These are phyloP conservation scores for Montipora capitata DNA, from an alignment of 92 coral and sea anemone species.

Conservation along the genomic window DNA sequence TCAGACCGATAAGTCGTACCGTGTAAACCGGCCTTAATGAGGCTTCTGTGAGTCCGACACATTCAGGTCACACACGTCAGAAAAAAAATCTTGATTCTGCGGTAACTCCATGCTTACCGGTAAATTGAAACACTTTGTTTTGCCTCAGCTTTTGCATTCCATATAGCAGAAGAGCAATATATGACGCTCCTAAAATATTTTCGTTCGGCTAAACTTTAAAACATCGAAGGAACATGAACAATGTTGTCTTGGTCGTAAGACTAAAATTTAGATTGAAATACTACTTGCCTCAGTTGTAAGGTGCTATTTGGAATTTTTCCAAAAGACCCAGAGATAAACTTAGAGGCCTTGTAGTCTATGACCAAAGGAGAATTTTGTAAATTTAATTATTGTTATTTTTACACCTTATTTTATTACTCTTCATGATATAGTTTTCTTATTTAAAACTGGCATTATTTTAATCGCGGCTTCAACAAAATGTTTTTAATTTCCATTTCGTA, in stretches of 20 bases:
- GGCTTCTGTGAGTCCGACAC: no score
- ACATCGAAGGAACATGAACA: background rate
- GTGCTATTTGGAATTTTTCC: slow-evolving; percentile 1
- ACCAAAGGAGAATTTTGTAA: background rate
- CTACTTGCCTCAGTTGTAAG: background rate
- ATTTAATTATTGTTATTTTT: background rate
- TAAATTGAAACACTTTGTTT: background rate
- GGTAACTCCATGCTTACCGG: no score
- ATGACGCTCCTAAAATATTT: no score
- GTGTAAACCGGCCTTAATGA: no score
- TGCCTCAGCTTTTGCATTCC: background rate
- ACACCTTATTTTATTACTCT: slow-evolving; percentile 17
- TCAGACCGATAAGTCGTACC: no score
- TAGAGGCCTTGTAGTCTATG: background rate
- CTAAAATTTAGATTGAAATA: background rate
- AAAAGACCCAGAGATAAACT: background rate
- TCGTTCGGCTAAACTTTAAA: no score
- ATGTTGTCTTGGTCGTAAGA: background rate
- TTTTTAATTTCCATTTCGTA: slow-evolving; percentile 25
- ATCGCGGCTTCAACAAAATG: slow-evolving; percentile 20
- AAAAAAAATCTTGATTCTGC: no score
- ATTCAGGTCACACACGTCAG: no score
- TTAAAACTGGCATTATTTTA: background rate
- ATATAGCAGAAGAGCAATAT: background rate
- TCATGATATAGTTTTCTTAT: background rate